These are phyloP conservation scores for Xestia xanthographa DNA, from an alignment of 2,888 invertebrate species.

Conservation along the genomic window DNA sequence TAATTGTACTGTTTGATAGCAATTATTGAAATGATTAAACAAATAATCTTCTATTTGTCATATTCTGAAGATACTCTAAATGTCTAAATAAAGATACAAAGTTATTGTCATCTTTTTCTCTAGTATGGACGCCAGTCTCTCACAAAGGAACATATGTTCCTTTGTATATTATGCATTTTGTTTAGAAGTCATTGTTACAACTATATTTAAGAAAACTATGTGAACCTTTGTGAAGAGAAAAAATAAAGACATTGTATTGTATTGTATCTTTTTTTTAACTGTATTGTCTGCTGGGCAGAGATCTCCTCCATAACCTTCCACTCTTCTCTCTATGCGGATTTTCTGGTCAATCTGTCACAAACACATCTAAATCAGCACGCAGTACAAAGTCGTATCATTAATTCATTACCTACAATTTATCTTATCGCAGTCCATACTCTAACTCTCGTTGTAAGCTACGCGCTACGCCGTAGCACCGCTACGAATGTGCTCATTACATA, in stretches of 20 bases:
- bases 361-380: neutral
- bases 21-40: too few relatives aligned
- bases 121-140: too few relatives aligned
- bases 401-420: neutral
- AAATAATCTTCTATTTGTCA: neutral
- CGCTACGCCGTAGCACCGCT: constrained; percentile 47
- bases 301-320: neutral
- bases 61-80: neutral
- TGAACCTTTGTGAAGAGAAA: too few relatives aligned
- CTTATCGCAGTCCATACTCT: neutral
- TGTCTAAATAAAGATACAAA: neutral
- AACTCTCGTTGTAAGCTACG: constrained; percentile 20
- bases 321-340: neutral
- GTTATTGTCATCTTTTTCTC: too few relatives aligned
- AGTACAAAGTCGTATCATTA: neutral
- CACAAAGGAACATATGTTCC: too few relatives aligned
- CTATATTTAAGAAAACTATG: too few relatives aligned
- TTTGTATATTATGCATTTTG: too few relatives aligned
- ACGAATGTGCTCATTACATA: constrained; percentile 50
- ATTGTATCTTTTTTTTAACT: neutral
- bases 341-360: neutral
- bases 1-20: neutral
- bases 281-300: neutral
- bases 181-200: too few relatives aligned
- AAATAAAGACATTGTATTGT: too few relatives aligned